Evolutionary conservation across 2,888 invertebrate genomes (phyloP), one percentile per base, ranked within the genome.

Genomic region (Drosophila macrospina): DNA sequence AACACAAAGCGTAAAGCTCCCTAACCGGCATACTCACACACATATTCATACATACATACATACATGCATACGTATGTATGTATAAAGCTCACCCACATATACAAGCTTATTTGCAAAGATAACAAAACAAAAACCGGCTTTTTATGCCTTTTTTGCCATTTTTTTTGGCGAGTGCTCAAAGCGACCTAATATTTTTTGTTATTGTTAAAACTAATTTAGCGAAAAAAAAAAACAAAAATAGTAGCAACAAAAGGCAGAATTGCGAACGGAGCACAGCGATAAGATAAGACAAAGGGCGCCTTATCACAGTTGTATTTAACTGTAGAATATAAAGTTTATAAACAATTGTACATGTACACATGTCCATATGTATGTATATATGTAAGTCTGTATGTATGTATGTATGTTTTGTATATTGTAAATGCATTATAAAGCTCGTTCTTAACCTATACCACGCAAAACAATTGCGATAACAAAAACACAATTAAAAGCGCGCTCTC

Each of bases 91-190:
- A 81, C 81, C 87, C 81, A 82, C 87, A 86, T 82, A 84, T 72
- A 74, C 76, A 76, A 15, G 57, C 77, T 61, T 76, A 68, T 62
- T 59, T 48, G 68, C 66, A 79, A 67, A 71, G 71, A 70, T 66
- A 60, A 78, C 62, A 74, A 69, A 77, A 75, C 68, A 80, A 83
- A 69, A 70, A 86, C 81, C 81, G 87, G 87, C 81, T 82, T 86
- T 78, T 76, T 57, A 34, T 55, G 44, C 20, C 20, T 54, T 78
- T 80, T 60, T 26, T 52, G 34, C 28, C 44, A 54, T 51, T 54
- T 59, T 54, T 59, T 54, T 55, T 34, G 42, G 50, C 45, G 45
- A 32, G 7, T 47, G 41, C 57, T 63, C 48, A 42, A 55, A 54
- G 69, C 85, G 81, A 86, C 85, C 87, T 71, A 82, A 84, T 81